A percentile compares a stretch with the other conserved stretches of the same genome.
Conservation (phyloP, 35 echinoderm and acorn worm species). For the Eucidaris tribuloides region DNA sequence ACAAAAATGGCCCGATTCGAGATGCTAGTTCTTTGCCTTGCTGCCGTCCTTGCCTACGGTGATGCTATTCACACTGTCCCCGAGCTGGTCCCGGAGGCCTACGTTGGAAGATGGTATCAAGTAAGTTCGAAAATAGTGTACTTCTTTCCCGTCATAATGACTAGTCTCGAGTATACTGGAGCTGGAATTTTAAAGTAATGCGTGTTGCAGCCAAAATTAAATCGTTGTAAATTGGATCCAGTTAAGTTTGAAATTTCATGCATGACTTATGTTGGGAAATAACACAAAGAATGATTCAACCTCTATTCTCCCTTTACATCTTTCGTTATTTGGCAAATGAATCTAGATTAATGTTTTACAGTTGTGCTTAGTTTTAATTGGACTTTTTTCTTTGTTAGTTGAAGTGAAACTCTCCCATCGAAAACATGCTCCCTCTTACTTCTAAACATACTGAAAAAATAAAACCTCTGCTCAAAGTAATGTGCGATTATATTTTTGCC, state of each 20-base stretch:
- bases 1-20: neutral
- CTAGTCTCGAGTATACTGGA: neutral
- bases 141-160: neutral
- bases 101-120: conserved; percentile 81
- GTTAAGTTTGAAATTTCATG: neutral
- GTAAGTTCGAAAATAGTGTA: conserved; percentile 19
- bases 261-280: neutral
- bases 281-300: too few species aligned
- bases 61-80: conserved; percentile 48
- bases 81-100: conserved; percentile 28
- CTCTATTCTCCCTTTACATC: too few species aligned
- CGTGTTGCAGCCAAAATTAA: neutral
- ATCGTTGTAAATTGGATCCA: neutral
- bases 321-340: too few species aligned
- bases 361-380: too few species aligned
- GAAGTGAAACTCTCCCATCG: too few species aligned
- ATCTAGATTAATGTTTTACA: too few species aligned
- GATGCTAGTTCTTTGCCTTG: neutral
- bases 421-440: too few species aligned
- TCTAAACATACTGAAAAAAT: too few species aligned
- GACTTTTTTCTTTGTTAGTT: too few species aligned
- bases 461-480: too few species aligned
- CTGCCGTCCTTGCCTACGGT: neutral
- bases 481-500: too few species aligned
- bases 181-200: neutral